Evolutionary conservation across 2,888 invertebrate genomes (phyloP), one percentile per base, ranked within the genome.

Genomic region (Phragmatobia fuliginosa): DNA sequence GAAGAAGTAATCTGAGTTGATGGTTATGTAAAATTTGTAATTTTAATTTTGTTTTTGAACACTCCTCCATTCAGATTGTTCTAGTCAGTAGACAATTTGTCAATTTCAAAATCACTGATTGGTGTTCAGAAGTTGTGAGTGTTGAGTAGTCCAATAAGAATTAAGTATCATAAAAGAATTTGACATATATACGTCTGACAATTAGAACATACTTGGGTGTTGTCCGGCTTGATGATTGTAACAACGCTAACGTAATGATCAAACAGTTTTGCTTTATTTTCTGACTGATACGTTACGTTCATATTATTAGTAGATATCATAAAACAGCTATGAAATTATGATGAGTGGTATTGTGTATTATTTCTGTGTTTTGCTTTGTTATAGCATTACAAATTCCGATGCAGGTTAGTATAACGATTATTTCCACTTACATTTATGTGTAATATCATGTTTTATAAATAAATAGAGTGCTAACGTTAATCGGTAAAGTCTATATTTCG

Each of bases 201-300:
- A 33, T 1, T 67, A 81, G 75, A 90, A 86, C 90, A 60, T 67
- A 84, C 80, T 85, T 85, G 94, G 94, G 94, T 94, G 94, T 94
- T 93, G 94, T 91, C 93, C 91, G 89, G 89, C 88, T 88, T 86
- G 79, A 80, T 86, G 83, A 83, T 74, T 83, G 72, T 90, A 88
- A 87, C 92, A 92, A 93, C 92, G 92, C 88, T 85, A 87, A 71
- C 84, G 90, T 94, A 94, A 94, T 93, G 94, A 94, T 94, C 89
- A 93, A 94, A 94, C 94, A 92, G 85, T 87, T 89, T 88, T 86
- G 82, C 85, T 84, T 84, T 75, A 84, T 87, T 88, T 90, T 87
- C 74, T 90, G 87, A 91, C 85, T 90, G 87, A 80, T 85, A 83
- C 66, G 73, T 73, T 79, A 74, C 73, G 78, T 80, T 85, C 67